Evolutionary conservation across 2,797 vertebrate species (phyloP).

Genomic region (Protonibea diacanthus): DNA sequence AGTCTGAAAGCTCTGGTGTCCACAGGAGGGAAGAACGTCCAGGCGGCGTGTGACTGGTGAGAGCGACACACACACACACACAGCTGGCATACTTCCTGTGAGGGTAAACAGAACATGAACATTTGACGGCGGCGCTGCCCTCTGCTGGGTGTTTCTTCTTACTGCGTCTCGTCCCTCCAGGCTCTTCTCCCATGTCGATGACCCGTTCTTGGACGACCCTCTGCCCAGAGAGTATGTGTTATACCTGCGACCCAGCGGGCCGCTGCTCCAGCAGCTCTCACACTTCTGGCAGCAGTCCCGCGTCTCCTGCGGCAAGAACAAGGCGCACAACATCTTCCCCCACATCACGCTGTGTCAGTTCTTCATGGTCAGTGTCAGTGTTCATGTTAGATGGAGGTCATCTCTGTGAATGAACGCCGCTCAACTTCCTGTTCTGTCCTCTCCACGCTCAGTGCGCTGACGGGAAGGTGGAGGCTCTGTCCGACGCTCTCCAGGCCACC

Average conservation of each 20-base stretch:
- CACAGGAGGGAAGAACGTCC: constrained; percentile 96
- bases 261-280: constrained; percentile 94
- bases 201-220: constrained; percentile 95
- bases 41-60: constrained; percentile 99
- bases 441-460: constrained; percentile 90
- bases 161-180: constrained; percentile 72
- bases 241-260: constrained; percentile 95
- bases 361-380: constrained; percentile 89
- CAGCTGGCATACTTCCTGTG: constrained; percentile 17
- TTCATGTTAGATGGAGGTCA: too few relatives aligned
- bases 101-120: constrained; percentile 10
- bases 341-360: constrained; percentile 99
- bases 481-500: constrained; percentile 91
- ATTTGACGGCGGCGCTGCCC: constrained; percentile 57
- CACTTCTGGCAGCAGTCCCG: constrained; percentile 98
- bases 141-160: constrained; percentile 66
- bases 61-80: constrained; percentile 55
- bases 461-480: constrained; percentile 92
- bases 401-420: not conserved
- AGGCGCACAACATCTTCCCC: constrained; percentile 99
- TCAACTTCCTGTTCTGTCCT: not conserved
- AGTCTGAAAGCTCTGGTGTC: constrained; percentile 98
- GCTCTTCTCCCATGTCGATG: constrained; percentile 98
- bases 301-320: constrained; percentile 96
- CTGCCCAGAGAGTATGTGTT: constrained; percentile 97